Conservation (phyloP, 2,888 invertebrate genomes). For the Pachliopta kotzebuea region DNA sequence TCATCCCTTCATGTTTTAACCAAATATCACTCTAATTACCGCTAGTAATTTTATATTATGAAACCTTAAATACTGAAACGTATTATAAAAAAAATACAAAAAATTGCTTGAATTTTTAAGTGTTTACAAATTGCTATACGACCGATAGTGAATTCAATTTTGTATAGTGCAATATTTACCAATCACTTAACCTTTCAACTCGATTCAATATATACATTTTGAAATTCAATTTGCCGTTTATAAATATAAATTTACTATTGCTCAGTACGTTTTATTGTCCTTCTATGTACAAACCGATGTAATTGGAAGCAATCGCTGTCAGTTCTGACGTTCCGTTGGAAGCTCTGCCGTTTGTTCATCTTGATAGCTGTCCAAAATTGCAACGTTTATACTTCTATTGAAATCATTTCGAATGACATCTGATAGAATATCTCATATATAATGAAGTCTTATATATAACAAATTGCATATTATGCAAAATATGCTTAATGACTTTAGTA, state of each 20-base stretch:
- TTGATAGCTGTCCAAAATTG: constrained; percentile 19
- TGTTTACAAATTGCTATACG: constrained; percentile 9
- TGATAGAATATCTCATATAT: not conserved
- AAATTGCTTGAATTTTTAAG: too few species aligned
- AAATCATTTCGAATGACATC: constrained; percentile 9
- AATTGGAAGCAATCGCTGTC: constrained; percentile 30
- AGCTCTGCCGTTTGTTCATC: constrained; percentile 7
- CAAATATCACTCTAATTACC: too few species aligned
- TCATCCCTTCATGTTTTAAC: too few species aligned
- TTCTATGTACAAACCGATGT: constrained; percentile 19
- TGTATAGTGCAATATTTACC: constrained; percentile 9
- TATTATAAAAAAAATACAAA: too few species aligned
- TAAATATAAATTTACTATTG: constrained; percentile 14
- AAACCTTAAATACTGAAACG: too few species aligned
- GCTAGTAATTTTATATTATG: too few species aligned
- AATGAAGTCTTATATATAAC: not conserved
- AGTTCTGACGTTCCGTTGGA: constrained; percentile 25
- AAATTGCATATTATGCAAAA: not conserved
- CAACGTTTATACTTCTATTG: constrained; percentile 6
- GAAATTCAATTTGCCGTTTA: constrained; percentile 1
- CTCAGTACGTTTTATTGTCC: constrained; percentile 11
- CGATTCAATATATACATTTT: constrained; percentile 9
- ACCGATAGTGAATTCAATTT: not conserved
- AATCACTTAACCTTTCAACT: constrained; percentile 23
- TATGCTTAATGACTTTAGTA: too few species aligned